Evolutionary conservation across 2,888 invertebrate species (phyloP).

Genomic region (Apamea sordens): DNA sequence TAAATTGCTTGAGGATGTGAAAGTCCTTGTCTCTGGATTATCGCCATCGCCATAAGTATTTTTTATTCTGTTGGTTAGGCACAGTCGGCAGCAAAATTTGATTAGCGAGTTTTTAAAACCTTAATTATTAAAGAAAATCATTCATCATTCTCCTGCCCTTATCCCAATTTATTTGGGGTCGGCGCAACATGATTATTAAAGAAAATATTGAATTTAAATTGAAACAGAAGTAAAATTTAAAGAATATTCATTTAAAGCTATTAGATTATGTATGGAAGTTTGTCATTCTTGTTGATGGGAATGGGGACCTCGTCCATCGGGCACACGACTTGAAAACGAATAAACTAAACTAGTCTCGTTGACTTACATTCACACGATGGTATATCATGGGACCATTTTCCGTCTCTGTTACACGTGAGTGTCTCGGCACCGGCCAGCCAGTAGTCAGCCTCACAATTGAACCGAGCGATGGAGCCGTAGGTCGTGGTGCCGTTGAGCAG

Average conservation of each 20-base stretch:
- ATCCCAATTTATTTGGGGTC: too few species aligned
- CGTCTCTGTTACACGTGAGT: slow-evolving; percentile 94
- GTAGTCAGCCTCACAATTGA: slow-evolving; percentile 95
- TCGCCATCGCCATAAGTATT: background rate
- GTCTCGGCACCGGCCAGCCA: slow-evolving; percentile 94
- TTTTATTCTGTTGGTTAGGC: too few species aligned
- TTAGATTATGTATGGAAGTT: background rate
- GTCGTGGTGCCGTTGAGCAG: slow-evolving; percentile 95
- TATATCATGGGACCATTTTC: slow-evolving; percentile 96
- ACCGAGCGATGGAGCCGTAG: slow-evolving; percentile 94
- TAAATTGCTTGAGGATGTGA: too few species aligned
- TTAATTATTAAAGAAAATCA: background rate
- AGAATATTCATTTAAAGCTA: background rate
- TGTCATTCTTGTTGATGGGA: too few species aligned
- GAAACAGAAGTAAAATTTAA: background rate
- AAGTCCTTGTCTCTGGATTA: background rate
- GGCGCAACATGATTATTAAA: too few species aligned
- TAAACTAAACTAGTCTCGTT: background rate
- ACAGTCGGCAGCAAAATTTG: background rate
- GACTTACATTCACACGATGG: slow-evolving; percentile 95
- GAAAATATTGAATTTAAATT: background rate
- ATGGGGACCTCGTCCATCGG: too few species aligned
- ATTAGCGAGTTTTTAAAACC: background rate
- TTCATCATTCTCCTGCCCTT: too few species aligned
- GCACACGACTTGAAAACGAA: background rate